These are phyloP conservation scores for Mormyrus proboscirostris DNA, from an alignment of 2,797 vertebrate genomes.

Conservation along the genomic window DNA sequence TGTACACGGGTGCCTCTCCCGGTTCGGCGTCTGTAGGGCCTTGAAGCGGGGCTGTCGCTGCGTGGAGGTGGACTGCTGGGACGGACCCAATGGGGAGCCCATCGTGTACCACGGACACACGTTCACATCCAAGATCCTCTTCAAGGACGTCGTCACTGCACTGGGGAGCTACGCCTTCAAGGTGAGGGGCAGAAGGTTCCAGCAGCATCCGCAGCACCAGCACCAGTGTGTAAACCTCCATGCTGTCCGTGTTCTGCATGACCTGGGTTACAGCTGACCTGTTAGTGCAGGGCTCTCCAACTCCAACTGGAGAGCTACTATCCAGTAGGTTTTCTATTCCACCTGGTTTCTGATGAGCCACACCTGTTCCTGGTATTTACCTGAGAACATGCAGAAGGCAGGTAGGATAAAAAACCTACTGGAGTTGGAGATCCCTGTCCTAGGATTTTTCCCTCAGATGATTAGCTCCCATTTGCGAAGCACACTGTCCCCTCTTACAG, in stretches of 20 bases:
- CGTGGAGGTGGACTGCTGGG: conserved; percentile 93
- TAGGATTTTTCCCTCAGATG: conserved; percentile 41
- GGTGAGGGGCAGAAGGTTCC: conserved; percentile 50
- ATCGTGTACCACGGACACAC: conserved; percentile 92
- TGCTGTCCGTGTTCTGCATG: conserved; percentile 27
- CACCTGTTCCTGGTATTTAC: background rate
- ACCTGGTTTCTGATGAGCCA: background rate
- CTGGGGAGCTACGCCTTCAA: conserved; percentile 85
- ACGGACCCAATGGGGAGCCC: conserved; percentile 81
- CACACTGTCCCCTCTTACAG: conserved; percentile 48
- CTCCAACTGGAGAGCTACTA: no score
- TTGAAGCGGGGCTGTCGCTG: conserved; percentile 83
- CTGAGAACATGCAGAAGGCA: background rate
- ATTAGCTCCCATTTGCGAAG: conserved; percentile 41
- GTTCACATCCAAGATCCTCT: conserved; percentile 90
- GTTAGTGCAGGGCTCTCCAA: conserved; percentile 17
- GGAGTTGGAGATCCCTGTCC: background rate
- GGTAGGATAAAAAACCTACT: background rate
- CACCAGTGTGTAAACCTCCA: background rate
- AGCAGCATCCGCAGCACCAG: background rate
- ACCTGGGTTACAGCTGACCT: conserved; percentile 33
- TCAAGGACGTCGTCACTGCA: conserved; percentile 77
- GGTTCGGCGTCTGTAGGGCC: conserved; percentile 55
- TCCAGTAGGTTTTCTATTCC: background rate
- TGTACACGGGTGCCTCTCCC: background rate